Evolutionary conservation across 92 coral and sea anemone species (phyloP).

Genomic region (Umimayanthus kanabou): DNA sequence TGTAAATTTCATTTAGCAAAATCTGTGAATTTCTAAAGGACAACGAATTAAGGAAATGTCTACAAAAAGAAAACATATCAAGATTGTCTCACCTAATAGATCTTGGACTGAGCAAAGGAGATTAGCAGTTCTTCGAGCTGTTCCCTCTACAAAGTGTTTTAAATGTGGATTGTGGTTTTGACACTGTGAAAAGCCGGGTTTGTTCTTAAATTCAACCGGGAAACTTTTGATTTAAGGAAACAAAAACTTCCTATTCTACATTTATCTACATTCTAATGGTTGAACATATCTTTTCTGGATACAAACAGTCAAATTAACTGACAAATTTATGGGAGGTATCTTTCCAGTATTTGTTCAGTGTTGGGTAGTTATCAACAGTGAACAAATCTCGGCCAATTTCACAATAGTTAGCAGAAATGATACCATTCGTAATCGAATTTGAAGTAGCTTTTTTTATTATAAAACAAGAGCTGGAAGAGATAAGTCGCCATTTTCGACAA

Average conservation of each 20-base stretch:
- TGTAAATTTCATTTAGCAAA: conserved; percentile 1
- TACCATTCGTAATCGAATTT: conserved; percentile 22
- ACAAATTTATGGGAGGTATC: conserved; percentile 21
- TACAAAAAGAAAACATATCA: conserved; percentile 21
- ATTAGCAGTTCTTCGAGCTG: background rate
- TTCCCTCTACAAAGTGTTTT: conserved; percentile 8
- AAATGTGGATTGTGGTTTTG: conserved; percentile 27
- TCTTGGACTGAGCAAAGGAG: conserved; percentile 1
- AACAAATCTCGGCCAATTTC: conserved; percentile 27
- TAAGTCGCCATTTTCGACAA: conserved; percentile 1
- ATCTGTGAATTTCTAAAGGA: conserved; percentile 11
- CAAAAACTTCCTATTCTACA: background rate
- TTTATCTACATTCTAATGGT: conserved; percentile 2
- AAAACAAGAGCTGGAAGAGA: conserved; percentile 14
- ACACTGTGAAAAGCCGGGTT: conserved; percentile 6
- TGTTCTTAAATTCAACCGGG: conserved; percentile 10
- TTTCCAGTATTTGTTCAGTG: conserved; percentile 33
- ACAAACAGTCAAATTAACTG: conserved; percentile 31
- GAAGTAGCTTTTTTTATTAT: background rate
- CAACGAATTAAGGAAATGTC: conserved; percentile 8
- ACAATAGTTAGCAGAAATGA: background rate
- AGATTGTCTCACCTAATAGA: background rate
- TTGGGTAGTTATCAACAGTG: background rate
- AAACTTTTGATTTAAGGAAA: conserved; percentile 32
- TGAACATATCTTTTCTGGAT: conserved; percentile 19